Evolutionary conservation across 2,888 invertebrate genomes (phyloP).

Genomic region (Limnephilus auricula): DNA sequence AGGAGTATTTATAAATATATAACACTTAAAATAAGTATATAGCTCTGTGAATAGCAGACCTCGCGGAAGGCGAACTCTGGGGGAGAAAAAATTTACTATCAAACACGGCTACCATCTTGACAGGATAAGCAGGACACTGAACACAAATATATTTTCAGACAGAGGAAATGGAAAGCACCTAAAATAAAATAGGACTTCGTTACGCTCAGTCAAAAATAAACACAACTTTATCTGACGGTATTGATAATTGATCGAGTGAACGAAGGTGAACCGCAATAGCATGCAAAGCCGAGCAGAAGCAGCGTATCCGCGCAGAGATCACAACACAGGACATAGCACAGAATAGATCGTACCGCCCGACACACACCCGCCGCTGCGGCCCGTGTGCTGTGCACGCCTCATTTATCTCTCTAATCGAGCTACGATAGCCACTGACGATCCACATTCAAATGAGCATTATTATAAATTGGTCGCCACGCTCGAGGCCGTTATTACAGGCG

Average conservation of each 20-base stretch:
- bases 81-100: too few relatives aligned
- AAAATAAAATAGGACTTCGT: too few relatives aligned
- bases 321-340: background rate
- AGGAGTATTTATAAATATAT: too few relatives aligned
- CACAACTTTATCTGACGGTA: background rate
- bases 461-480: conserved; percentile 53
- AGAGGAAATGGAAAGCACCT: too few relatives aligned
- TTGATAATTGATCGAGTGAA: background rate
- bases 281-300: background rate
- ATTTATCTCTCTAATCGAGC: conserved; percentile 58
- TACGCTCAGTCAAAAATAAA: background rate
- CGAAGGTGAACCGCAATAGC: background rate
- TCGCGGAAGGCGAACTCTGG: too few relatives aligned
- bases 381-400: conserved; percentile 3
- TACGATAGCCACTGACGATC: conserved; percentile 25
- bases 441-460: conserved; percentile 54
- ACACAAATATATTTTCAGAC: too few relatives aligned
- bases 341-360: background rate
- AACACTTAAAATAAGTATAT: too few relatives aligned
- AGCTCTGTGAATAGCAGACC: too few relatives aligned
- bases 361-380: background rate
- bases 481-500: conserved; percentile 42
- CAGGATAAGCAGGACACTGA: too few relatives aligned
- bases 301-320: background rate
- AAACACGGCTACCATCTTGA: too few relatives aligned